These are phyloP conservation scores for Dasysyrphus tricinctus DNA, from an alignment of 2,888 invertebrate species.

Conservation along the genomic window DNA sequence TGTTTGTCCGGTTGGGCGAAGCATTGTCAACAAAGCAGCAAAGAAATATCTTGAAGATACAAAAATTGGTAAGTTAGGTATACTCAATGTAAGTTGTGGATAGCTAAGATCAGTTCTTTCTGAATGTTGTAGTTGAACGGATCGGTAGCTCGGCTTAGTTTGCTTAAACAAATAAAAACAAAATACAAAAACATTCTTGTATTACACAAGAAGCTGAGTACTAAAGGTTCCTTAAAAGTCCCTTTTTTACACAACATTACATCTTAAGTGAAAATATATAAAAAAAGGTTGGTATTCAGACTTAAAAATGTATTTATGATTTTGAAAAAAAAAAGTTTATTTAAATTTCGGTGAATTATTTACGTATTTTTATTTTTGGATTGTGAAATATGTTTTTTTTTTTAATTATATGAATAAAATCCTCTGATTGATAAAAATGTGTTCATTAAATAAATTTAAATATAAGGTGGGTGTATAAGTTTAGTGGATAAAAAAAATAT, in stretches of 20 bases:
- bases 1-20: conserved; percentile 29
- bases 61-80: conserved; percentile 47
- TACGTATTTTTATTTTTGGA: background rate
- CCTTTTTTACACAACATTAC: conserved; percentile 13
- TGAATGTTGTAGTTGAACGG: conserved; percentile 80
- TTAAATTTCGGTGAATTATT: background rate
- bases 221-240: conserved; percentile 50
- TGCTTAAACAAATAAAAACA: conserved; percentile 13
- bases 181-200: background rate
- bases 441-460: no score
- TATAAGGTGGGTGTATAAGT: no score
- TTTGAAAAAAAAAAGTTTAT: background rate
- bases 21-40: conserved; percentile 24
- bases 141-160: conserved; percentile 73
- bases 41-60: conserved; percentile 54
- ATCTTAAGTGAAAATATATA: conserved; percentile 16
- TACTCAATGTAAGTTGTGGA: conserved; percentile 50
- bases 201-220: conserved; percentile 48
- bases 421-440: no score
- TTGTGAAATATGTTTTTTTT: background rate
- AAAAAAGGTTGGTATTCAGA: conserved; percentile 57
- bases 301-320: background rate
- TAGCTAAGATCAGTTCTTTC: conserved; percentile 80
- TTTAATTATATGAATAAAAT: background rate
- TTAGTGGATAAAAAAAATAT: no score